phyloP scores from a whole-genome alignment of 2,113 vertebrate genomes.

The Sitta europaea region DNA sequence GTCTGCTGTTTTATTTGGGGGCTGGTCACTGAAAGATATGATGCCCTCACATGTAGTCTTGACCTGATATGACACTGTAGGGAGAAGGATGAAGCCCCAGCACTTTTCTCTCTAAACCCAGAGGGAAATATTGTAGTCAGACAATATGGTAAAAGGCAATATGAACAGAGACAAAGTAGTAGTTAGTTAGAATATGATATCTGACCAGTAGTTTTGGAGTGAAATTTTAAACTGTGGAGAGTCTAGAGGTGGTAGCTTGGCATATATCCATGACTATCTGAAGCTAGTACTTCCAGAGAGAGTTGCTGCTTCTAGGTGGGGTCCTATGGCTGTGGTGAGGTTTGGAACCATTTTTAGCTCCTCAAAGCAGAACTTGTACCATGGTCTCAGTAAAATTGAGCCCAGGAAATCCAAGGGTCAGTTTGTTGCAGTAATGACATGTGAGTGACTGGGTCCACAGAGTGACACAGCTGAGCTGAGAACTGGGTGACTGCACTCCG shows the following conservation, averaged over 20 bases:
- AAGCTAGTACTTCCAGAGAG: neutral
- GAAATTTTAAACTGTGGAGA: neutral
- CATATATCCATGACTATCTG: neutral
- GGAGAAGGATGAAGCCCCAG: neutral
- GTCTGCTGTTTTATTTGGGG: neutral
- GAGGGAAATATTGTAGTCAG: neutral
- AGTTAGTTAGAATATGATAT: conserved; percentile 5
- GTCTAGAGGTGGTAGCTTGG: neutral
- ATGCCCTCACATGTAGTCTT: neutral
- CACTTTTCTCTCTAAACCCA: neutral
- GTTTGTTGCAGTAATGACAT: neutral
- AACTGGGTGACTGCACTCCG: accelerated
- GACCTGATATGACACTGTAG: neutral
- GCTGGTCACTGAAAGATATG: neutral
- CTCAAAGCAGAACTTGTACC: neutral
- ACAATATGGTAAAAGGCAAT: neutral
- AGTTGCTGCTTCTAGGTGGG: neutral
- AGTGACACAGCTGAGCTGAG: neutral
- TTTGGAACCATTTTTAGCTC: neutral
- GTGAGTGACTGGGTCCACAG: accelerated
- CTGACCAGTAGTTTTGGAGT: neutral
- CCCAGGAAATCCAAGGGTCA: neutral
- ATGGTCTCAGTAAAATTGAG: neutral
- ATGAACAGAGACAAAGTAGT: neutral
- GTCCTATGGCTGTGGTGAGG: neutral